Conservation (phyloP, 2,888 invertebrate genomes). For the Lamellibrachia satsuma region DNA sequence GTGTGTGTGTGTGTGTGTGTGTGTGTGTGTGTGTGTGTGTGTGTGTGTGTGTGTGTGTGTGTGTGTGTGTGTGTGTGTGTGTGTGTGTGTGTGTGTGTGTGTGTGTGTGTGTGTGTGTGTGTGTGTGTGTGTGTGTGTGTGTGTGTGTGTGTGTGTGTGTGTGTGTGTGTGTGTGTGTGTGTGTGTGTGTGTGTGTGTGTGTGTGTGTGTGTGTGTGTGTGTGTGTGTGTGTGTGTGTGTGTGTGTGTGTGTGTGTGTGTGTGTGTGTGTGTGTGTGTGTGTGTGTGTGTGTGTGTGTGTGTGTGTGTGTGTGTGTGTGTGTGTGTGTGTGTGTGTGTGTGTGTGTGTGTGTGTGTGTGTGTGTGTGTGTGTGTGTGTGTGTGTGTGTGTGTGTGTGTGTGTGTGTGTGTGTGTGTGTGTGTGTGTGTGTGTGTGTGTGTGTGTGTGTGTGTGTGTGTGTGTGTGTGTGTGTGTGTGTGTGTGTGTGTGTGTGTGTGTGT, state of each 20-base stretch:
- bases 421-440: neutral
- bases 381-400: neutral
- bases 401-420: neutral
- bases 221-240: neutral
- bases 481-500: neutral
- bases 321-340: neutral
- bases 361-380: neutral
- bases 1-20: neutral
- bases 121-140: neutral
- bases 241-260: neutral
- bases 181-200: neutral
- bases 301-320: conserved; percentile 18
- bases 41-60: neutral
- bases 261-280: neutral
- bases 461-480: neutral
- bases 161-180: neutral
- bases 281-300: neutral
- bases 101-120: neutral
- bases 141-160: neutral
- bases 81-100: neutral
- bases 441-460: neutral
- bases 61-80: conserved; percentile 18
- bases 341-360: neutral
- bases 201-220: neutral
- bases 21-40: neutral